Evolutionary conservation across 1,140 invertebrate genomes (phyloP).

Genomic region (Panulirus ornatus): DNA sequence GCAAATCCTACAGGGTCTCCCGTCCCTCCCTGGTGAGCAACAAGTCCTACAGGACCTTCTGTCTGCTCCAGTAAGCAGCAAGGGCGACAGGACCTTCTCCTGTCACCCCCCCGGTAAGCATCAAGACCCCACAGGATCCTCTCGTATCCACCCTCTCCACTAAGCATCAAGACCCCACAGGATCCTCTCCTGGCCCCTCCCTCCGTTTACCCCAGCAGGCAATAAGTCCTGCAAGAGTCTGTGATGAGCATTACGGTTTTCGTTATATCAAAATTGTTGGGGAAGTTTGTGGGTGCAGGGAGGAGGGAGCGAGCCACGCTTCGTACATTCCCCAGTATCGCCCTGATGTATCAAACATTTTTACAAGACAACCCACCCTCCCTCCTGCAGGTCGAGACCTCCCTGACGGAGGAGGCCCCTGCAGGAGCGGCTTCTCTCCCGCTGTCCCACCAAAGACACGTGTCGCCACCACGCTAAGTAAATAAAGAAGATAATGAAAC

Average conservation of each 20-base stretch:
- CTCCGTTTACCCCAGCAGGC: not conserved
- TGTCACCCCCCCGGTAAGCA: not conserved
- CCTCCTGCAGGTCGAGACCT: too few relatives aligned
- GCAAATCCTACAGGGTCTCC: too few relatives aligned
- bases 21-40: too few relatives aligned
- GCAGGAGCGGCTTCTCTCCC: not conserved
- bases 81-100: too few relatives aligned
- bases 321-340: not conserved
- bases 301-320: not conserved
- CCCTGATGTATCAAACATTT: not conserved
- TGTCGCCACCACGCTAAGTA: not conserved
- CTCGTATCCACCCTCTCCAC: not conserved
- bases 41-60: too few relatives aligned
- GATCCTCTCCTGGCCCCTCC: too few relatives aligned
- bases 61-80: not conserved
- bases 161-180: too few relatives aligned
- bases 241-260: not conserved
- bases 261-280: not conserved
- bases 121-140: not conserved
- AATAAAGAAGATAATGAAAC: conserved; percentile 12
- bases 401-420: not conserved
- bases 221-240: not conserved
- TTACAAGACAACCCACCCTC: not conserved
- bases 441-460: not conserved
- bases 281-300: not conserved